Evolutionary conservation across 2,797 vertebrate genomes (phyloP), one percentile per base, ranked within the genome.

Genomic region (Uromys caudimaculatus): DNA sequence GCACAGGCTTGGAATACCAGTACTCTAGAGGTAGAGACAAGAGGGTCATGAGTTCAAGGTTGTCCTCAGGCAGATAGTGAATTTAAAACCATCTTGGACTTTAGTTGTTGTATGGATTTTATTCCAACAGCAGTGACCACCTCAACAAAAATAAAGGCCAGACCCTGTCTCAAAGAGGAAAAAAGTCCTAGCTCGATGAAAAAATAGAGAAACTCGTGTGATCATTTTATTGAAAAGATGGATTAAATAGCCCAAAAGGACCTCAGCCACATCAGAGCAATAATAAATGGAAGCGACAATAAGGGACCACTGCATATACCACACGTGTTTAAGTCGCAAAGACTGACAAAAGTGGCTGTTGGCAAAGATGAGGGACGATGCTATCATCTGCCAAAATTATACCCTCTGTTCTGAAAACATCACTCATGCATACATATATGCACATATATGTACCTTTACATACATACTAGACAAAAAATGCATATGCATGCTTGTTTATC

Each of bases 151-250:
- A 29, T 56, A 58, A 38, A 88, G 56, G 50, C 24, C 11, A 75
- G 67, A 41, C 23, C 47, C 12, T 67, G 19, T 10, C 77, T 90
- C 50, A 29, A 90, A 67, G 41, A 27, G 8, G 38, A 67, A 52
- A 60, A 60, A 35, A 14, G n/a, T 32, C 54, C 54, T 11, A 91
- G 24, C 24, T 35, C 56, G 8, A 0, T 50, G 56, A 94, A 93
- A 94, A 94, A 92, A 38, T 29, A 88, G n/a, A 71, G 17, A 94
- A n/a, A 77, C 64, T 56, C 84, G 12, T 50, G 24, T 6, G 90
- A 50, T 50, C 1, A 13, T 62, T 67, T 94, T 78, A 90, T 54
- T 52, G 77, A 85, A 81, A 84, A 56, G 60, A 62, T 69, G 41
- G 44, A 38, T 54, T 29, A 87, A 71, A 38, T 64, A 54, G 35